phyloP scores from a whole-genome alignment of 1,140 invertebrate genomes.

The Pseudomyrmex sp. region DNA sequence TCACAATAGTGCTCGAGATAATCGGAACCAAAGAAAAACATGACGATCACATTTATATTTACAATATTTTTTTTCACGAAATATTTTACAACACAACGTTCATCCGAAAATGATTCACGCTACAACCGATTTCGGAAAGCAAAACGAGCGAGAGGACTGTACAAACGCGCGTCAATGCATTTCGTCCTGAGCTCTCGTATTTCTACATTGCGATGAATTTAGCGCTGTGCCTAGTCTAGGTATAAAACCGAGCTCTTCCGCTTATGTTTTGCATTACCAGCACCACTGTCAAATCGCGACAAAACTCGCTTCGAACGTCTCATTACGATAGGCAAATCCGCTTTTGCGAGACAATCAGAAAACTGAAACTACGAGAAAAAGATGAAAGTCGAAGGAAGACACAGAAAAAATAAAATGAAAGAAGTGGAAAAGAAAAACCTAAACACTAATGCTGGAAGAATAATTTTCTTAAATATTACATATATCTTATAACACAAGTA shows the following conservation, averaged over 20 bases:
- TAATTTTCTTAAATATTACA: slow-evolving; percentile 24
- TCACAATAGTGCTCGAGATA: background rate
- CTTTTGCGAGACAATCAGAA: slow-evolving; percentile 48
- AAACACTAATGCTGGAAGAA: slow-evolving; percentile 14
- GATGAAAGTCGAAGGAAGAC: background rate
- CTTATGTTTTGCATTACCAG: slow-evolving; percentile 20
- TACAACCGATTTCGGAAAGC: slow-evolving; percentile 10
- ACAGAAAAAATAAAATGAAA: slow-evolving; percentile 5
- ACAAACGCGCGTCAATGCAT: slow-evolving; percentile 2
- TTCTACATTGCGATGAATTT: slow-evolving; percentile 48
- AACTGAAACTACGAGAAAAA: slow-evolving; percentile 30
- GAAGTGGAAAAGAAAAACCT: background rate
- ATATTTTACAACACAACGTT: slow-evolving; percentile 4
- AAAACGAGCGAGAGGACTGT: background rate
- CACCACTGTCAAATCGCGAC: slow-evolving; percentile 22
- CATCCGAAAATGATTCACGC: background rate
- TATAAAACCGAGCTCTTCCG: slow-evolving; percentile 38
- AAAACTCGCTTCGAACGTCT: slow-evolving; percentile 46
- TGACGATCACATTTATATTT: background rate
- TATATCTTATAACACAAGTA: background rate
- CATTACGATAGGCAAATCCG: slow-evolving; percentile 54
- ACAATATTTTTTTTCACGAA: background rate
- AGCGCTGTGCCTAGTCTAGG: background rate
- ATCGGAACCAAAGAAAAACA: too few species aligned
- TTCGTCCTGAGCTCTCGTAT: slow-evolving; percentile 21